A percentile compares a stretch with the other conserved stretches of the same genome.
Evolutionary conservation across 2,888 invertebrate genomes (phyloP).

Genomic region (Troides helena): DNA sequence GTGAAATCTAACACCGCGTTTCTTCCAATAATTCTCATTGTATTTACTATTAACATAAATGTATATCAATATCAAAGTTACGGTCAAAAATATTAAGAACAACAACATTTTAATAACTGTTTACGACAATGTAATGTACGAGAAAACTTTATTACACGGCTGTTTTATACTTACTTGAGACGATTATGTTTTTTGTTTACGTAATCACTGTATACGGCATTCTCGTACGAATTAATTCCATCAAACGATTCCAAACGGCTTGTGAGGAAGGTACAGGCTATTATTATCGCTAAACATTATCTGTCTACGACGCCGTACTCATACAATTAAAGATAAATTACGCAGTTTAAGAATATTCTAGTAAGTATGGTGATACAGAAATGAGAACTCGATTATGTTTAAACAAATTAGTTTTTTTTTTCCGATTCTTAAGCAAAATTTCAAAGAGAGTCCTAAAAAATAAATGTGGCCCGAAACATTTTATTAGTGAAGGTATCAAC

Average conservation of each 20-base stretch:
- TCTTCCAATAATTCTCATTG: constrained; percentile 53
- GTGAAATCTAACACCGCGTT: constrained; percentile 48
- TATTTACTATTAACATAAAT: constrained; percentile 32
- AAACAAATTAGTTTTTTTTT: no score
- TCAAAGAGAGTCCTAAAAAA: no score
- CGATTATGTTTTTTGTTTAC: constrained; percentile 3
- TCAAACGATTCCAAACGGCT: constrained; percentile 19
- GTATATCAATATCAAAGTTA: background rate
- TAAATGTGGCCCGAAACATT: no score
- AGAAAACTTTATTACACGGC: background rate
- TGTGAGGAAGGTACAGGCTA: background rate
- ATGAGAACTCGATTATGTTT: background rate
- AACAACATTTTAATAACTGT: background rate
- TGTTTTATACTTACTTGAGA: constrained; percentile 3
- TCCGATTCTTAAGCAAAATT: no score
- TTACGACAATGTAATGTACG: background rate
- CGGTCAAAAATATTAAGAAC: background rate
- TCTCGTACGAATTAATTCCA: constrained; percentile 13
- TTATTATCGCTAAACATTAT: background rate
- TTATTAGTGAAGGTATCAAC: no score
- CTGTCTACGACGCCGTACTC: background rate
- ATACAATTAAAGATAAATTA: background rate
- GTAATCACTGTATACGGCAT: constrained; percentile 2
- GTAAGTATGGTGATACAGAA: background rate
- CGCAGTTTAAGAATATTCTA: background rate